Evolutionary conservation across 2,797 vertebrate genomes (phyloP), one percentile per base, ranked within the genome.

Genomic region (Megalops cyprinoides): DNA sequence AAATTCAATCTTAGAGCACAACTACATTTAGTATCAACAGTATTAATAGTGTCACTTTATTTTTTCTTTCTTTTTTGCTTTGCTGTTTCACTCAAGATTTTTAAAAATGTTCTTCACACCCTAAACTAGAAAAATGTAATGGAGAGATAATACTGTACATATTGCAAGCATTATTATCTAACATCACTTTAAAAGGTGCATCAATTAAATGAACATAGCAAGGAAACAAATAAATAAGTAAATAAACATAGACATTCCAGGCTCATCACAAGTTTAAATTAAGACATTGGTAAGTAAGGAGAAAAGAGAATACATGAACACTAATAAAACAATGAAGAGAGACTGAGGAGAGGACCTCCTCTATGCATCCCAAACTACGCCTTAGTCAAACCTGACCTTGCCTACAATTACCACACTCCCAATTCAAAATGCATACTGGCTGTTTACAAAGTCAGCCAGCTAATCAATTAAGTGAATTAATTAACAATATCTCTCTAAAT

Each of bases 21-120:
- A 76, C 74, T 76, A 76, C 74, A 76, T 42, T 81, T 81, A 80
- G 69, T 80, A 74, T 80, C 25, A 74, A 81, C 44, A 80, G 74
- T 25, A 20, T 67, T 48, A 6, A 56, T 42, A 82, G 49, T 81
- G 18, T 83, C 67, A 71, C 37, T 71, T 42, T 44, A 79, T 18
- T 76, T 80, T 55, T 69, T 53, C 28, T 79, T 80, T 37, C 76
- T 86, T 86, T 39, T 88, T 87, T 87, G 80, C 79, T 62, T 53
- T 73, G 78, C 75, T 86, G 79, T 79, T 84, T 82, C 39, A 81
- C 55, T 37, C 67, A 48, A 80, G 56, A 48, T 60, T 76, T 69
- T 23, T 51, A 42, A 83, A 76, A 82, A 85, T 58, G 6, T 80
- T 81, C 60, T 79, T 83, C 55, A 81, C 67, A 76, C 77, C 77